These are phyloP conservation scores for Orchestia grillus DNA, from an alignment of 1,140 invertebrate species.

Conservation along the genomic window DNA sequence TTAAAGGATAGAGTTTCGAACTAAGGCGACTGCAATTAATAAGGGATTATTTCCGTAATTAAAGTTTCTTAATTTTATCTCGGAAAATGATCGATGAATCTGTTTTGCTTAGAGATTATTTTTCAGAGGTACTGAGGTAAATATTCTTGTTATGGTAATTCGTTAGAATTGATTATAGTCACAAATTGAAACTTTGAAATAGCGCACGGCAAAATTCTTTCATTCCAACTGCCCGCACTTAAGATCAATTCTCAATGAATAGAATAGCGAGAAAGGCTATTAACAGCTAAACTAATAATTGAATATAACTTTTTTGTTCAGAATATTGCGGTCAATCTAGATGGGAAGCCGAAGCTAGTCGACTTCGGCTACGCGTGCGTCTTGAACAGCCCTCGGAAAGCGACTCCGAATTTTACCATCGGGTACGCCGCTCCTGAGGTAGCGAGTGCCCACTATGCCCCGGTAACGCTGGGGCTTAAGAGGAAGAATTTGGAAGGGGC, in stretches of 20 bases:
- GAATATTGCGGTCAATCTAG: neutral
- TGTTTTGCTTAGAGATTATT: neutral
- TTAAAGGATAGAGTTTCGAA: neutral
- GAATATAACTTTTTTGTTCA: neutral
- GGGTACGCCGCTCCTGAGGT: neutral
- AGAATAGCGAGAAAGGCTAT: neutral
- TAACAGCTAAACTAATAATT: neutral
- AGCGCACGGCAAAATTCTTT: neutral
- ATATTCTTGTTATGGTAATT: neutral
- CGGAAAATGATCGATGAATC: neutral
- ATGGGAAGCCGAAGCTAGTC: neutral
- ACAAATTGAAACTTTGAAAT: neutral
- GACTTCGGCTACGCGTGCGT: neutral
- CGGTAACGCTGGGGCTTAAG: neutral
- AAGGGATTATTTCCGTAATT: neutral
- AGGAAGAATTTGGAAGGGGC: neutral
- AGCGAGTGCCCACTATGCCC: neutral
- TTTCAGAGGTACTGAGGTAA: slow-evolving; percentile 1
- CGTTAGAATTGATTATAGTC: neutral
- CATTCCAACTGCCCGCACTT: no score
- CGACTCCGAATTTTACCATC: neutral
- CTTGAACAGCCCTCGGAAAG: neutral
- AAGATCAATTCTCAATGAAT: neutral
- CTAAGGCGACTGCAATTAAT: no score
- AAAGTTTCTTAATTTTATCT: neutral